These are phyloP conservation scores for Melanostigma gelatinosum DNA, from an alignment of 2,113 vertebrate genomes.

Conservation along the genomic window DNA sequence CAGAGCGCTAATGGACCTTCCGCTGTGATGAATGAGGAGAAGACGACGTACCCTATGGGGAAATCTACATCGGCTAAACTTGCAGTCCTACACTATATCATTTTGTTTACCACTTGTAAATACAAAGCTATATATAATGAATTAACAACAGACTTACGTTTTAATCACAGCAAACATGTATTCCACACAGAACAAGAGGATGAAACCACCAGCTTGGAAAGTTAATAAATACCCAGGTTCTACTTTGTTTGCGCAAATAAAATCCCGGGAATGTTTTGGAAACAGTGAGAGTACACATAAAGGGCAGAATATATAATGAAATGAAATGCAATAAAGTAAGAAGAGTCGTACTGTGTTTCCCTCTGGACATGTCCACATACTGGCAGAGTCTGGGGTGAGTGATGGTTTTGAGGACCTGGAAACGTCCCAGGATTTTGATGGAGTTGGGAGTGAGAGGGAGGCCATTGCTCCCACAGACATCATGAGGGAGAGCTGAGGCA, in stretches of 20 bases:
- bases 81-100: background rate
- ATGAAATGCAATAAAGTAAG: background rate
- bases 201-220: background rate
- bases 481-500: conserved; percentile 95
- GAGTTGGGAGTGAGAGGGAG: conserved; percentile 98
- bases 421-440: conserved; percentile 97
- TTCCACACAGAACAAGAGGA: background rate
- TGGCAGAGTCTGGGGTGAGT: conserved; percentile 96
- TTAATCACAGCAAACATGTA: background rate
- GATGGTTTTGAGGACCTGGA: conserved; percentile 97
- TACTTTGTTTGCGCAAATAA: background rate
- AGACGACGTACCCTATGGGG: conserved; percentile 91
- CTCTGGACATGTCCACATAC: conserved; percentile 95
- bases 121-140: background rate
- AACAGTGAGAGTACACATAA: background rate
- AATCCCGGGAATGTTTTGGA: background rate
- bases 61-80: conserved; percentile 92
- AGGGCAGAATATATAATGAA: background rate
- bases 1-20: conserved; percentile 35
- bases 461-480: conserved; percentile 98
- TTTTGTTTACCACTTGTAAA: background rate
- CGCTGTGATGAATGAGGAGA: conserved; percentile 46
- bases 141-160: background rate
- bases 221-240: background rate
- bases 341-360: conserved; percentile 91